A percentile compares a stretch with the other conserved stretches of the same genome.
Evolutionary conservation across 2,797 vertebrate species (phyloP).

Genomic region (Mallotus villosus): DNA sequence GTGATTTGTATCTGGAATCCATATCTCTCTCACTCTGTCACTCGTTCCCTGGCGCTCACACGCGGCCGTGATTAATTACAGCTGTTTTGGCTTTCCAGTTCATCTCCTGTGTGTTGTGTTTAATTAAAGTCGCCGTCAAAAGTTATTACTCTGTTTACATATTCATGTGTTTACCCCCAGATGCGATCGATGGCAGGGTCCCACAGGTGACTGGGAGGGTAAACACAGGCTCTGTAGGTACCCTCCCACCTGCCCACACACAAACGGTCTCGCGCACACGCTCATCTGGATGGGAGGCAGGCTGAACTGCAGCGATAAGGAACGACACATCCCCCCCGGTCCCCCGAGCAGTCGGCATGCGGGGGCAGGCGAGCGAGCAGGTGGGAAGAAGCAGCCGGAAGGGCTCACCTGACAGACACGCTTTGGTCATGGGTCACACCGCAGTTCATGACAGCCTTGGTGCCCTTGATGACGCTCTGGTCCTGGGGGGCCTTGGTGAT

Average conservation of each 20-base stretch:
- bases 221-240: constrained; percentile 58
- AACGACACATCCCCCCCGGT: not conserved
- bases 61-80: constrained; percentile 69
- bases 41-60: constrained; percentile 12
- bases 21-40: constrained; percentile 37
- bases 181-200: constrained; percentile 76
- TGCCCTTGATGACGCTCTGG: constrained; percentile 98
- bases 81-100: constrained; percentile 71
- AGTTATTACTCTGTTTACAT: constrained; percentile 83
- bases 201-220: constrained; percentile 78
- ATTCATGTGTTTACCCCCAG: constrained; percentile 76
- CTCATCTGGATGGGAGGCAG: constrained; percentile 16
- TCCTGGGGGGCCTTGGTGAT: constrained; percentile 87
- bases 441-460: constrained; percentile 90
- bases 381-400: no score
- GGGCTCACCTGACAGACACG: constrained; percentile 72
- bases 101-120: constrained; percentile 77
- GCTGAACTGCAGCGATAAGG: constrained; percentile 5
- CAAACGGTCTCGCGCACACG: not conserved
- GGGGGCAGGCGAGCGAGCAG: no score
- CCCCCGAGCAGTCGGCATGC: no score
- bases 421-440: constrained; percentile 83
- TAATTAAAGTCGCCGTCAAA: constrained; percentile 81
- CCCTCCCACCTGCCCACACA: not conserved
- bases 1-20: constrained; percentile 50